These are phyloP conservation scores for Muscicapa adusta DNA, from an alignment of 2,113 vertebrate species.

Conservation along the genomic window DNA sequence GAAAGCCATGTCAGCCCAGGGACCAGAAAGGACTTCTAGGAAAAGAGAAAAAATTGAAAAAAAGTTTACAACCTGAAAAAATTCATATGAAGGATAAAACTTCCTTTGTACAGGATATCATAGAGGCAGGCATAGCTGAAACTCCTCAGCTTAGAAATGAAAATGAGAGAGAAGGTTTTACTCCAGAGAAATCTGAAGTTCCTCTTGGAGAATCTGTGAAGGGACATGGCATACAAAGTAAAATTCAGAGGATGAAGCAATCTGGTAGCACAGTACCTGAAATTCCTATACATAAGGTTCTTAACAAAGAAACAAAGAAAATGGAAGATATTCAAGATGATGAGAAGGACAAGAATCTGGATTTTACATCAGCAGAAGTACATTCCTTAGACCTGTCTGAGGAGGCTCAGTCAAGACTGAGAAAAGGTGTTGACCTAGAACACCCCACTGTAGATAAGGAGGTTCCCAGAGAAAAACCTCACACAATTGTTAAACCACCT, in stretches of 20 bases:
- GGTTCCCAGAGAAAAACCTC: not conserved
- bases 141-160: not conserved
- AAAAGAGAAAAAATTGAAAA: not conserved
- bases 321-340: not conserved
- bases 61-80: not conserved
- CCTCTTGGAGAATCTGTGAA: not conserved
- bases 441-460: not conserved
- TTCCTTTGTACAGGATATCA: not conserved
- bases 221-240: not conserved
- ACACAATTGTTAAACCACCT: not conserved
- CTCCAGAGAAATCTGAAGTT: not conserved
- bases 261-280: not conserved
- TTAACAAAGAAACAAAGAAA: constrained; percentile 5
- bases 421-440: not conserved
- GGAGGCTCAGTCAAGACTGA: not conserved
- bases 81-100: not conserved
- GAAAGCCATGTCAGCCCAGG: not conserved
- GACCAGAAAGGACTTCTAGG: not conserved
- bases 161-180: not conserved
- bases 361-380: not conserved
- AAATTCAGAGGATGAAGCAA: not conserved
- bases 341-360: not conserved
- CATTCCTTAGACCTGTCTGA: not conserved
- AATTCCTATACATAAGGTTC: not conserved
- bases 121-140: not conserved